phyloP scores from a whole-genome alignment of 2,797 vertebrate species.

The Ctenopoma kingsleyae region DNA sequence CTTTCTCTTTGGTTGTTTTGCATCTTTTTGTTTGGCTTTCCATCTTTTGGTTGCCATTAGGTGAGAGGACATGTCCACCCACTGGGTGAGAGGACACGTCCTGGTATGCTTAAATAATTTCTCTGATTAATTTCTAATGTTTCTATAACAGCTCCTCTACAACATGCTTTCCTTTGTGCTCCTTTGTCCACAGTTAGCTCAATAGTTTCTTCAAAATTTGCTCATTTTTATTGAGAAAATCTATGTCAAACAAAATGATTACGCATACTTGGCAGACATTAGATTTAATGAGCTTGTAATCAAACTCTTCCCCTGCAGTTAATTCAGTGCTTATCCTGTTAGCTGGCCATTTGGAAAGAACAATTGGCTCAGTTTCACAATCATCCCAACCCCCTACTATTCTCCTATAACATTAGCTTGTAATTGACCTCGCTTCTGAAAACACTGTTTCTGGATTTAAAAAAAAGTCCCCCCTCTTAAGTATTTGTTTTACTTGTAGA shows the following conservation, averaged over 20 bases:
- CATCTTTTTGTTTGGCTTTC: neutral
- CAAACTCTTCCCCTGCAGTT: slow-evolving; percentile 45
- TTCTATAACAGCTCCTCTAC: too few species aligned
- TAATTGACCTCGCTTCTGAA: neutral
- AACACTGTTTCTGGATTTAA: neutral
- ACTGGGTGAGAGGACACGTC: too few species aligned
- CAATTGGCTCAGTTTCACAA: neutral
- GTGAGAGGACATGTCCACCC: neutral
- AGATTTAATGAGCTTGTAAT: slow-evolving; percentile 49
- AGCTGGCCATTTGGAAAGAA: slow-evolving; percentile 30
- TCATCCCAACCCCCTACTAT: neutral
- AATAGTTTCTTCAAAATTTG: slow-evolving; percentile 1
- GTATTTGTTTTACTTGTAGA: slow-evolving; percentile 1
- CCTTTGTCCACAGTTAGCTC: neutral
- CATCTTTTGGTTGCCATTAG: neutral
- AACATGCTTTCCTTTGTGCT: neutral
- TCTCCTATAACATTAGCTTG: neutral
- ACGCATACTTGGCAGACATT: slow-evolving; percentile 28
- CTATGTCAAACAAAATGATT: slow-evolving; percentile 29
- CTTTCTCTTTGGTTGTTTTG: neutral
- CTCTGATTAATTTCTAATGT: neutral
- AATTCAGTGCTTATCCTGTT: slow-evolving; percentile 36
- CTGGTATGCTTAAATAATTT: neutral
- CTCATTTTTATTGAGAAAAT: slow-evolving; percentile 11
- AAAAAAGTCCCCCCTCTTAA: neutral